These are phyloP conservation scores for Colistium nudipinnis DNA, from an alignment of 2,113 vertebrate genomes.

Conservation along the genomic window DNA sequence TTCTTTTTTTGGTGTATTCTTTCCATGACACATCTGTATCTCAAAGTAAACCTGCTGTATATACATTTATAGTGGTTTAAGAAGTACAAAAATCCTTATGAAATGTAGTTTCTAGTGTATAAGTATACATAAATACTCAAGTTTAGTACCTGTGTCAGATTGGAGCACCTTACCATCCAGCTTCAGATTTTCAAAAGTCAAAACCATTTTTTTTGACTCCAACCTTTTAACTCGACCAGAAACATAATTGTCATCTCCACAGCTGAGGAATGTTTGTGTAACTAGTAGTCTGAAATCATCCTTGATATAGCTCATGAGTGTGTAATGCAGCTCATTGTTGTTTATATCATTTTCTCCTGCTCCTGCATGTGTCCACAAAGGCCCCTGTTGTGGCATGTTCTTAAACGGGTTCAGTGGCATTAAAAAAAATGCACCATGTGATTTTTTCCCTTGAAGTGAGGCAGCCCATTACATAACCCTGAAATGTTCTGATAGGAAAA, in stretches of 20 bases:
- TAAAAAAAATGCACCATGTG: conserved; percentile 45
- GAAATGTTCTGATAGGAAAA: conserved; percentile 43
- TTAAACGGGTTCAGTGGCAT: conserved; percentile 40
- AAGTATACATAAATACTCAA: too few relatives aligned
- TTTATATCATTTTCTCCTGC: conserved; percentile 33
- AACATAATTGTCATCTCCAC: background rate
- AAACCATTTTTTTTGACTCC: background rate
- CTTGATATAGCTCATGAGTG: conserved; percentile 6
- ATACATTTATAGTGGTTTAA: too few relatives aligned
- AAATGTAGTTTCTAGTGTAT: too few relatives aligned
- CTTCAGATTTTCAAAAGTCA: too few relatives aligned
- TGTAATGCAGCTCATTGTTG: conserved; percentile 36
- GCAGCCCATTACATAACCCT: conserved; percentile 43
- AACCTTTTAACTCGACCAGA: background rate
- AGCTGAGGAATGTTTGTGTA: conserved; percentile 17
- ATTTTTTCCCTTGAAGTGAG: conserved; percentile 31
- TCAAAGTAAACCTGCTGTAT: too few relatives aligned
- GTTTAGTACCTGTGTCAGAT: too few relatives aligned
- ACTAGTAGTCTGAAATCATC: conserved; percentile 6
- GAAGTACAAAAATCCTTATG: too few relatives aligned
- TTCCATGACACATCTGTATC: background rate
- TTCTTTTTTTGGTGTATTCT: background rate
- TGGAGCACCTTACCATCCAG: too few relatives aligned
- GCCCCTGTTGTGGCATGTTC: background rate
- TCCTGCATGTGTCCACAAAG: conserved; percentile 16